Conservation (phyloP, 2,797 vertebrate species). For the Cyclura pinguis region DNA sequence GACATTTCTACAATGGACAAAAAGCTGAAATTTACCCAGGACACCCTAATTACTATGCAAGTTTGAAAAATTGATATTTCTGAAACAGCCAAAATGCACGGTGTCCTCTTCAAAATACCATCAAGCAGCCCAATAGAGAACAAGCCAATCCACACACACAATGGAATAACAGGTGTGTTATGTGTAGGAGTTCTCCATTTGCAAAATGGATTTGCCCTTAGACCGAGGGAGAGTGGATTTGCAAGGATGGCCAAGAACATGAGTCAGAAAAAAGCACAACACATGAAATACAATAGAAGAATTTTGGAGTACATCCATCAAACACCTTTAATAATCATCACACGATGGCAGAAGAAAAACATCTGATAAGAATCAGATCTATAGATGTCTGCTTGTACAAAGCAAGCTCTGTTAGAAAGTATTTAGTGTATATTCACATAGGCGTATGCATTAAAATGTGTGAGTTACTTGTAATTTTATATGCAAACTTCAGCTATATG, state of each 20-base stretch:
- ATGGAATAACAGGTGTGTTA: neutral
- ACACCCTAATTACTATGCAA: neutral
- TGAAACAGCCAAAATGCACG: neutral
- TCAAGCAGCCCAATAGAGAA: neutral
- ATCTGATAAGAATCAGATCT: neutral
- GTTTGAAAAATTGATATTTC: neutral
- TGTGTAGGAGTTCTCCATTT: neutral
- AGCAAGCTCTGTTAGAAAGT: neutral
- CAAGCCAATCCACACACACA: neutral
- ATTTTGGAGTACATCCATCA: neutral
- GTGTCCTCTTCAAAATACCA: neutral
- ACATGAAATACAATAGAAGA: neutral
- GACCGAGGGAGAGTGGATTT: neutral
- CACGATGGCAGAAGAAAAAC: neutral
- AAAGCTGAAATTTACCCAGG: conserved; percentile 2
- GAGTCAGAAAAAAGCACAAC: neutral
- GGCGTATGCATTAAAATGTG: neutral
- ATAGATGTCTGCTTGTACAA: neutral
- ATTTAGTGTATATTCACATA: neutral
- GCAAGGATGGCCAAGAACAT: neutral
- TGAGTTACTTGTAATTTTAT: neutral
- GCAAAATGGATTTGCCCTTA: neutral
- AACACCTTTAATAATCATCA: neutral
- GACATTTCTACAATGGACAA: neutral
- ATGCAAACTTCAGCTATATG: neutral